Evolutionary conservation across 2,888 invertebrate species (phyloP).

Genomic region (Sminthurides aquaticus): DNA sequence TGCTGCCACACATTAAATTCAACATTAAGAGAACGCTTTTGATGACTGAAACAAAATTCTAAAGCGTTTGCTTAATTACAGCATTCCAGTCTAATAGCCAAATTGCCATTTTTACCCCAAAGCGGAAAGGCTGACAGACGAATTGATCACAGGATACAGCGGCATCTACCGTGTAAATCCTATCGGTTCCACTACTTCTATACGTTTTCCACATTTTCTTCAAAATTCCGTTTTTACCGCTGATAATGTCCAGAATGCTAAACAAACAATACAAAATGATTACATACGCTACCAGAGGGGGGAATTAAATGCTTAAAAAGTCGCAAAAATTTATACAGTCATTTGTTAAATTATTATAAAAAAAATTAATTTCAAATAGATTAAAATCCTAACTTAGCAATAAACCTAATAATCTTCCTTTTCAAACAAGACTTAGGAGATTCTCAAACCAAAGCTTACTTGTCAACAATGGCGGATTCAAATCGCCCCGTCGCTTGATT

Average conservation of each 20-base stretch:
- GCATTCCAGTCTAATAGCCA: not conserved
- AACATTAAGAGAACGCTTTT: no score
- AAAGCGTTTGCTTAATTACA: not conserved
- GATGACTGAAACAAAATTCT: no score
- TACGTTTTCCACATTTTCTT: not conserved
- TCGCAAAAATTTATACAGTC: no score
- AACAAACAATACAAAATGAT: not conserved
- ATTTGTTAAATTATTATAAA: no score
- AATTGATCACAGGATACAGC: slow-evolving; percentile 1
- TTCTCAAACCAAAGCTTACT: not conserved
- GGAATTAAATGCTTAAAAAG: no score
- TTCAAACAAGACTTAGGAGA: not conserved
- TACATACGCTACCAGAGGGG: no score
- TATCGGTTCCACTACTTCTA: not conserved
- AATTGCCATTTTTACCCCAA: not conserved
- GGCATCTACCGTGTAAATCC: not conserved
- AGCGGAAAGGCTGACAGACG: not conserved
- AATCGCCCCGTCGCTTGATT: not conserved
- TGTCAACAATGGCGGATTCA: not conserved
- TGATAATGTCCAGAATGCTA: not conserved
- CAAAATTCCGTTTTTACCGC: not conserved
- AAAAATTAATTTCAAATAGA: no score
- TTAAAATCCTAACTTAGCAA: no score
- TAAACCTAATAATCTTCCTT: not conserved
- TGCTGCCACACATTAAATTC: no score